A percentile compares a stretch with the other conserved stretches of the same genome.
Evolutionary conservation across 2,113 vertebrate species (phyloP).

Genomic region (Boleophthalmus pectinirostris): DNA sequence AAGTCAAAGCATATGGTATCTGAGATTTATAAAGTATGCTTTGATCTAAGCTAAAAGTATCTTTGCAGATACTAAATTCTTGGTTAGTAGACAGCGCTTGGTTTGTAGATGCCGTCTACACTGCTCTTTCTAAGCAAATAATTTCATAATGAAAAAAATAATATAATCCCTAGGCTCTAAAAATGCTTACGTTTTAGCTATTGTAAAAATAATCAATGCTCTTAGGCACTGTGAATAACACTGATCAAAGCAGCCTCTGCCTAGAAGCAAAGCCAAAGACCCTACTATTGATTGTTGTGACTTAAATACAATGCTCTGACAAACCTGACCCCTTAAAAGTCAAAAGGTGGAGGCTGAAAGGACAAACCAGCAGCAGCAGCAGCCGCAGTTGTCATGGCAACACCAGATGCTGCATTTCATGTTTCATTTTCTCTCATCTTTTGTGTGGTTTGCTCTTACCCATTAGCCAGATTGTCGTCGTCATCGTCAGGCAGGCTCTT

Average conservation of each 20-base stretch:
- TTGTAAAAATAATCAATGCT: background rate
- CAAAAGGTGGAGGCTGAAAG: slow-evolving; percentile 6
- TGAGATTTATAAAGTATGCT: background rate
- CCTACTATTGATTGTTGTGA: background rate
- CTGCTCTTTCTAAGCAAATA: background rate
- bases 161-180: no score
- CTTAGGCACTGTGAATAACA: background rate
- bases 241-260: background rate
- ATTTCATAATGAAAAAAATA: no score
- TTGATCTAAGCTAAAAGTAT: background rate
- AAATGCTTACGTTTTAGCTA: no score
- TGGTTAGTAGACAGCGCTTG: background rate
- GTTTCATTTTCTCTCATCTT: background rate
- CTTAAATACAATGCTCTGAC: background rate
- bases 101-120: background rate
- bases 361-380: background rate
- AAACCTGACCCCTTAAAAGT: slow-evolving; percentile 29
- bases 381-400: slow-evolving; percentile 10
- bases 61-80: background rate
- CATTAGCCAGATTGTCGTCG: slow-evolving; percentile 93
- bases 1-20: background rate
- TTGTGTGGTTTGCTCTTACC: slow-evolving; percentile 72
- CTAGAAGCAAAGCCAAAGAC: background rate
- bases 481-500: slow-evolving; percentile 90
- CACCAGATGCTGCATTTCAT: background rate